Base-by-base conservation (phyloP, 2,888 invertebrate species). In the Penaeus monodon region DNA sequence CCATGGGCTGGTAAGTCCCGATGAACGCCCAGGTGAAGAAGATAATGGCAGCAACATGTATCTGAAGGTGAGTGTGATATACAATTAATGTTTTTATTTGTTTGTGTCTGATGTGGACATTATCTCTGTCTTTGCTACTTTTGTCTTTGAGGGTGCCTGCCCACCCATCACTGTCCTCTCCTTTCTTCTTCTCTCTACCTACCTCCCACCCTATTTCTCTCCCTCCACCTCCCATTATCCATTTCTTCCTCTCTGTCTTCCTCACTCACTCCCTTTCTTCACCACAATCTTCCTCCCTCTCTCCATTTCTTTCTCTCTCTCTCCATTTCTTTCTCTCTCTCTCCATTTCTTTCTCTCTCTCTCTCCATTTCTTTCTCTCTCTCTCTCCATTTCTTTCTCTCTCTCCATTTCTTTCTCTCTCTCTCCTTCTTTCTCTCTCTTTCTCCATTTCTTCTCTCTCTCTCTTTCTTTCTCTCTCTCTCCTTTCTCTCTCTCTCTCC, bases 41-140 rank as follows among this genome's bases (percentile, higher is more conserved):
- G 89, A 84, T 29, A 87, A 82, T 44, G 79, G 82, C 66, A 87
- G 89, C 77, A 89, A 89, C 70, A 85, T 89, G 44, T 89, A 89
- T 70, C 68, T 89, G n/a, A 89, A 89, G 83, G 89, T 88, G 14
- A 65, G 77, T 44, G 49, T 44, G 27, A 44, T 44, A 38, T 33
- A n/a, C 22, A 66, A 0, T 49, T n/a, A n/a, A 80, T 64, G 2
- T 77, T 14, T 77, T 49, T 2, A 77, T 57, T 17, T 57, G n/a
- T 24, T n/a, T 0, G 3, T 49, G 24, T 29, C 38, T 17, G 14
- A 24, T 33, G n/a, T 76, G 76, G 33, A 76, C 24, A 12, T 8
- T 17, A 38, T 38, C 12, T 29, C 20, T 33, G 17, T 76, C 33
- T 76, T 33, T 38, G 4, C 33, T 38, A 12, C 10, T 20, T 3